Evolutionary conservation across 2,888 invertebrate species (phyloP), one percentile per base, ranked within the genome.

Genomic region (Luperina testacea): DNA sequence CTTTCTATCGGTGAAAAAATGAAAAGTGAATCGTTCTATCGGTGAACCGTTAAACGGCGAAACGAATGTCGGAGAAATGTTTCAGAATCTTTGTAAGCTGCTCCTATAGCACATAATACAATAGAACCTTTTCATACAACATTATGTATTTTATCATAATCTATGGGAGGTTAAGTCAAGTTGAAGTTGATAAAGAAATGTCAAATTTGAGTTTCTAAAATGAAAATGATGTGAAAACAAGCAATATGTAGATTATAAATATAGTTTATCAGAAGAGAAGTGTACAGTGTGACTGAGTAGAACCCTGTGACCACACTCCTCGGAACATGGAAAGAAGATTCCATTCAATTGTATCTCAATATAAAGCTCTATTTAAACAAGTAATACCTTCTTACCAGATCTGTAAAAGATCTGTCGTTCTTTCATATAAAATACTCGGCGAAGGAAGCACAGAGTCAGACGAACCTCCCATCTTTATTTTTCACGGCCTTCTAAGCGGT

Each of bases 401-500:
- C 45, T 70, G 63, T 59, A 75, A 78, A 1, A 91, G 92, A 72
- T 91, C 92, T 45, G 88, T 90, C 3, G 92, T 94, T 5, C 86
- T 96, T 61, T 95, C 96, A 0, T 96, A 92, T 83, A 95, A 94
- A 89, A 84, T 96, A 45, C 83, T 94, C n/a, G 94, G 94, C 1
- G 91, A 92, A 17, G 86, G 87, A 24, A 81, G 88, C 1, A 72
- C 82, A 3, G 91, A 92, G 1, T 74, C 85, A 0, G 92, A 93
- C 0, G 87, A 91, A 38, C 92, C 94, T 0, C 94, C 96, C 0
- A 87, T 96, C 15, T 88, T 96, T 9, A 82, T 99, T 73, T 97
- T 98, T 92, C 99, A 99, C 92, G 99, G 99, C 0, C 95, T 99
- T 24, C 97, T 99, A 86, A 99, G 99, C 0, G 98, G 98, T 0